phyloP scores from a whole-genome alignment of 2,888 invertebrate species.

The Brachyopa scutellaris region DNA sequence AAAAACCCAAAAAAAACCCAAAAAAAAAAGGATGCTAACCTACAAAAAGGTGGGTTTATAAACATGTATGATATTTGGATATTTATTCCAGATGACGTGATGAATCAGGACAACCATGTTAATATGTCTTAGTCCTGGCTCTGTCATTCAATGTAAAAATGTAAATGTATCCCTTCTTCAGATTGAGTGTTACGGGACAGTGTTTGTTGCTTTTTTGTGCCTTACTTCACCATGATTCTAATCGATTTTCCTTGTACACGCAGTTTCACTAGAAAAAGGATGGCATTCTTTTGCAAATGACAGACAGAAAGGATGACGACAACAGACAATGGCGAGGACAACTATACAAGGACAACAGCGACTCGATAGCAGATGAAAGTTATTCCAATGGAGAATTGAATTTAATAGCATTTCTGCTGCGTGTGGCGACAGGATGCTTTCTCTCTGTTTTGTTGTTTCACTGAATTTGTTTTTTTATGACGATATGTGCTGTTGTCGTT shows the following conservation, averaged over 20 bases:
- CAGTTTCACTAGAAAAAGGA: background rate
- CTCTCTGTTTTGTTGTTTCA: background rate
- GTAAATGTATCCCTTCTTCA: no score
- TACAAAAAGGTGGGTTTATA: background rate
- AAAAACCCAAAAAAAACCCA: no score
- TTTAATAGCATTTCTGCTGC: constrained; percentile 49
- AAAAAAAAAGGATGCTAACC: background rate
- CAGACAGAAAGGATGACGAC: background rate
- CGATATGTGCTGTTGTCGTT: constrained; percentile 16
- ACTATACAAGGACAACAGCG: background rate
- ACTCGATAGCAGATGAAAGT: constrained; percentile 11
- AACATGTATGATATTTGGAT: background rate
- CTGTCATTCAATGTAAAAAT: no score
- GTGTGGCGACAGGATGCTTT: constrained; percentile 52
- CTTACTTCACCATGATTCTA: background rate
- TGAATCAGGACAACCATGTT: background rate
- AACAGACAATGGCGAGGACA: background rate
- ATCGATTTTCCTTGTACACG: background rate
- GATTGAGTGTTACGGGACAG: background rate
- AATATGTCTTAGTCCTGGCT: background rate
- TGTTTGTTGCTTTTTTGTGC: no score
- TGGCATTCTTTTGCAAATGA: constrained; percentile 2
- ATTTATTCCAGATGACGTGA: constrained; percentile 23
- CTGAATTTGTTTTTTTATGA: background rate
- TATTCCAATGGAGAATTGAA: constrained; percentile 52